Evolutionary conservation across 2,113 vertebrate species (phyloP), one percentile per base, ranked within the genome.

Genomic region (Leiothrix lutea): DNA sequence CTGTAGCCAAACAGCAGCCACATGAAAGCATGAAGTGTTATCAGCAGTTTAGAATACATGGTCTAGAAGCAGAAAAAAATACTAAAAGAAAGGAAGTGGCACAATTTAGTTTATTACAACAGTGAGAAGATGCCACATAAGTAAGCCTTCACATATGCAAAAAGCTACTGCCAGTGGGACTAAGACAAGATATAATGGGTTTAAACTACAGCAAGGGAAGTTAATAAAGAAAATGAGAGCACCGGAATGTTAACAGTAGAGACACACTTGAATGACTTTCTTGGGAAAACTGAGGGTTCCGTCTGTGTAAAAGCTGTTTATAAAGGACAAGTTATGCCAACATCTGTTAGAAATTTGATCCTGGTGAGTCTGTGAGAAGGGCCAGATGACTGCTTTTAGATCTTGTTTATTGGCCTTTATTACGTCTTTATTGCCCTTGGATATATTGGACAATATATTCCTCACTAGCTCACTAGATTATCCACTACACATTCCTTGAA

Each of bases 381-480:
- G 58, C 54, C 73, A 87, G 88, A 82, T 80, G 64, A 92, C n/a
- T 69, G 58, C 36, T 71, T 81, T 93, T 87, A 84, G 60, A 38
- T 65, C 24, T 81, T 14, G 6, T 70, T 90, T 83, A 83, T 45
- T 88, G 53, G 13, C 72, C 62, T 80, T 83, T 92, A 26, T 54
- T 45, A 77, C 0, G 3, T 72, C 45, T 83, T 77, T 62, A 88
- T 50, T 70, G 51, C 35, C 64, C 35, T 61, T 54, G 14, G 36
- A 38, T 38, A 38, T 38, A 38, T 38, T 38, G 36, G 62, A 44
- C 51, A 54, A 50, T 57, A 22, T 58, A 77, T 36, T 54, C 40
- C 26, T 83, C 33, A 22, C 14, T 66, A 83, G 58, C 26, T 83
- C 33, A 22, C 14, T 66, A 83, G 58, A 72, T 74, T 84, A 66